A percentile compares a stretch with the other conserved stretches of the same genome.
Evolutionary conservation across 2,113 vertebrate genomes (phyloP).

Genomic region (Mustelus asterias): DNA sequence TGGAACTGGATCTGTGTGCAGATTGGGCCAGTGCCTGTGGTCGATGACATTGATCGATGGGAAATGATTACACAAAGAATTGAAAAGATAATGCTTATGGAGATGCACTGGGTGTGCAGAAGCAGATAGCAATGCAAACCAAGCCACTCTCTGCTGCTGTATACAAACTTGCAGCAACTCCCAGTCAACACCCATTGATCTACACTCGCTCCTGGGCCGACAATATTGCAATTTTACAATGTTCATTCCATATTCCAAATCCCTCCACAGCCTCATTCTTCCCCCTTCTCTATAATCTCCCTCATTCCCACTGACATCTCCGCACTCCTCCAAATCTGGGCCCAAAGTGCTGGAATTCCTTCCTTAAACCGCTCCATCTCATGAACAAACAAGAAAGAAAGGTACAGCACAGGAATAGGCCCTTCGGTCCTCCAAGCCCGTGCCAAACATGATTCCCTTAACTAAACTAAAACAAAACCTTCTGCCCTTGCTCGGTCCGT

Average conservation of each 20-base stretch:
- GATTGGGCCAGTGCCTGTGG: background rate
- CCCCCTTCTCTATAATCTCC: too few species aligned
- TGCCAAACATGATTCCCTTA: too few species aligned
- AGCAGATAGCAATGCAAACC: background rate
- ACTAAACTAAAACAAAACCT: background rate
- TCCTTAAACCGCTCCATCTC: background rate
- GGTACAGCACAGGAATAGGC: too few species aligned
- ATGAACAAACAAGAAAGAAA: too few species aligned
- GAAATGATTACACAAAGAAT: background rate
- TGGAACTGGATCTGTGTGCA: background rate
- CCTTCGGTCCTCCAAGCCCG: too few species aligned
- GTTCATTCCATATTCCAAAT: too few species aligned
- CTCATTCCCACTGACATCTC: too few species aligned
- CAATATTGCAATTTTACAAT: too few species aligned
- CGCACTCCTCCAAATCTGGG: too few species aligned
- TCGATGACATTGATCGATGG: background rate
- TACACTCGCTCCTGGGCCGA: background rate
- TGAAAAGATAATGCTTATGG: background rate
- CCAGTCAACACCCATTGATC: background rate
- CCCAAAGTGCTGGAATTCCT: too few species aligned
- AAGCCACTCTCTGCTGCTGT: background rate
- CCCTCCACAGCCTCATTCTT: too few species aligned
- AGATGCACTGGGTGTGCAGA: background rate
- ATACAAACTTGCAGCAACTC: too few species aligned
- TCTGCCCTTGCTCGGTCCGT: background rate